Evolutionary conservation across 2,797 vertebrate genomes (phyloP).

Genomic region (Leptoclinus maculatus): DNA sequence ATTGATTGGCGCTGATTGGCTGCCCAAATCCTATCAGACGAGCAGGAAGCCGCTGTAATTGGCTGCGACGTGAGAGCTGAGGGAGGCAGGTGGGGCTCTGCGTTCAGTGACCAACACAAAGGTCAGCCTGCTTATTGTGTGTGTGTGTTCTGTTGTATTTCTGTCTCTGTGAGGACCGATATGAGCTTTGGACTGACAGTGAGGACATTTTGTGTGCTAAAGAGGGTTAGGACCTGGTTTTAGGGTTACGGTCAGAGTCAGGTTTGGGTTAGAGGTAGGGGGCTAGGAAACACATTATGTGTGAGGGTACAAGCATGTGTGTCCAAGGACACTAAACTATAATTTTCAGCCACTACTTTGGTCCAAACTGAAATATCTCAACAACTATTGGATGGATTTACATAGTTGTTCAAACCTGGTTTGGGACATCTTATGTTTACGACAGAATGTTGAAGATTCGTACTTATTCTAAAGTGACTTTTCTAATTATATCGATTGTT

Average conservation of each 20-base stretch:
- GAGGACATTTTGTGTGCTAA: neutral
- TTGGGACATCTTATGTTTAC: neutral
- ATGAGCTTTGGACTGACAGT: neutral
- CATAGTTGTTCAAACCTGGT: neutral
- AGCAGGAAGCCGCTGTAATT: neutral
- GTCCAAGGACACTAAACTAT: neutral
- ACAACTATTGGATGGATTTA: neutral
- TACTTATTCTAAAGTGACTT: too few relatives aligned
- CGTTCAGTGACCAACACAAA: conserved; percentile 4
- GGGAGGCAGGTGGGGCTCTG: neutral
- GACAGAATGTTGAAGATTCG: too few relatives aligned
- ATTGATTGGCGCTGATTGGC: conserved; percentile 45
- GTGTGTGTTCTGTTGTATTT: neutral
- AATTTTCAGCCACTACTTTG: neutral
- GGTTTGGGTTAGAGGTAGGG: neutral
- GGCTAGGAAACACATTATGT: neutral
- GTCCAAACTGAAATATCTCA: neutral
- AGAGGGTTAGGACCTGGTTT: neutral
- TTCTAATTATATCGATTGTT: too few relatives aligned
- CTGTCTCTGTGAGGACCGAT: conserved; percentile 3
- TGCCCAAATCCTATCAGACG: neutral
- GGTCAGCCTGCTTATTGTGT: neutral
- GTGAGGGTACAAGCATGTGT: neutral
- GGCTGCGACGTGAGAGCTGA: neutral
- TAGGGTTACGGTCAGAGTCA: neutral